Evolutionary conservation across 2,888 invertebrate genomes (phyloP).

Genomic region (Podabrus alpinus): DNA sequence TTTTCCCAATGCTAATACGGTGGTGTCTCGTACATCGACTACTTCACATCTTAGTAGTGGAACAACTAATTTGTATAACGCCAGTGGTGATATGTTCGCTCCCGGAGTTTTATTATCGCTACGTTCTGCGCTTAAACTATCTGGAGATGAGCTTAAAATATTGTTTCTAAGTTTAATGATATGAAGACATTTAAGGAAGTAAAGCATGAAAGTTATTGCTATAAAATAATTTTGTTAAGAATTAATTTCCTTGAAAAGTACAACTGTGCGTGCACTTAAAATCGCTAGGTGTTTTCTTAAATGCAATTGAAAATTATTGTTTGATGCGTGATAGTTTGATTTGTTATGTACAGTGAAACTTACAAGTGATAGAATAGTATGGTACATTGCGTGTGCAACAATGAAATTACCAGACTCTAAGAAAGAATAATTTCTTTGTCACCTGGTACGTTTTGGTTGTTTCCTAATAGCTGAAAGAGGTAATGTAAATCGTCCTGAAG

Average conservation of each 20-base stretch:
- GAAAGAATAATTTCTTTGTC: conserved; percentile 48
- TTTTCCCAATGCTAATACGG: conserved; percentile 91
- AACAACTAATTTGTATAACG: conserved; percentile 90
- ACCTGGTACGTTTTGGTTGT: conserved; percentile 84
- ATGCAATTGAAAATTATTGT: neutral
- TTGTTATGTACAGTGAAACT: neutral
- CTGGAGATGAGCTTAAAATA: conserved; percentile 80
- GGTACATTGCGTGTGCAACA: conserved; percentile 4
- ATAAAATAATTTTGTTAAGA: neutral
- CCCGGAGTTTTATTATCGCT: conserved; percentile 76
- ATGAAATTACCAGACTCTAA: neutral
- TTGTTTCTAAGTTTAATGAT: neutral
- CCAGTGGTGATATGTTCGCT: conserved; percentile 76
- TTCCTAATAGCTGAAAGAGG: conserved; percentile 79
- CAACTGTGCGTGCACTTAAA: neutral
- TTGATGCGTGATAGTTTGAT: neutral
- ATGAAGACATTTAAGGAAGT: neutral
- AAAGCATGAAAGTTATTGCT: neutral
- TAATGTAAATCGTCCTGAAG: conserved; percentile 72
- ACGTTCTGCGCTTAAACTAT: conserved; percentile 83
- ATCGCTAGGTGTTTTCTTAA: neutral
- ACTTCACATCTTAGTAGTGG: conserved; percentile 92
- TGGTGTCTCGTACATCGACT: conserved; percentile 91
- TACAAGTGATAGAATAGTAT: neutral
- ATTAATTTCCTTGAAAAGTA: neutral